These are phyloP conservation scores for Gymnoscelis rufifasciata DNA, from an alignment of 2,888 invertebrate species.

Conservation along the genomic window DNA sequence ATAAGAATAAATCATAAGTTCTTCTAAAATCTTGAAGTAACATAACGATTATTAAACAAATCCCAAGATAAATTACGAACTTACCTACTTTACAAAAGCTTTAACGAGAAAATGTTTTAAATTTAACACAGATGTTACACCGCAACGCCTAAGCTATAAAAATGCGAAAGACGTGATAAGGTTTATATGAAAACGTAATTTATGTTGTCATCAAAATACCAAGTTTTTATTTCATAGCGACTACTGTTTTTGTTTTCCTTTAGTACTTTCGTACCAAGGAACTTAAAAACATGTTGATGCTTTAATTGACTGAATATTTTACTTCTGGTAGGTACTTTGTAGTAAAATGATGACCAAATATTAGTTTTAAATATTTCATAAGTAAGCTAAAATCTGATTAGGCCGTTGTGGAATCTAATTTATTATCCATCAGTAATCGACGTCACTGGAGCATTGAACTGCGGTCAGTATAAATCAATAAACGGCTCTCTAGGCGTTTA, in stretches of 20 bases:
- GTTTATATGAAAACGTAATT: conserved; percentile 32
- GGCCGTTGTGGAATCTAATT: not conserved
- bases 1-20: conserved; percentile 5
- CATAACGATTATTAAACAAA: no score
- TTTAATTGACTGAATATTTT: no score
- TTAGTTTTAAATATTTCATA: not conserved
- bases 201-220: conserved; percentile 31
- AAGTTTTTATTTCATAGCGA: conserved; percentile 13
- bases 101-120: conserved; percentile 24
- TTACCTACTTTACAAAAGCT: conserved; percentile 26
- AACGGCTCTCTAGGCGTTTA: not conserved
- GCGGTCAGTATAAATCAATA: conserved; percentile 5
- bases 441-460: conserved; percentile 16
- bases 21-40: no score
- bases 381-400: not conserved
- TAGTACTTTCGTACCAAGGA: no score
- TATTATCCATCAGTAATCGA: conserved; percentile 13
- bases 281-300: no score
- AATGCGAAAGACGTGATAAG: conserved; percentile 32
- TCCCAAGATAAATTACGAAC: no score
- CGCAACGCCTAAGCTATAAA: conserved; percentile 29
- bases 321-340: no score
- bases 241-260: conserved; percentile 7
- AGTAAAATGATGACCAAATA: not conserved
- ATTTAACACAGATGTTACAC: conserved; percentile 26